Evolutionary conservation across 2,113 vertebrate genomes (phyloP), one percentile per base, ranked within the genome.

Genomic region (Prinia subflava): DNA sequence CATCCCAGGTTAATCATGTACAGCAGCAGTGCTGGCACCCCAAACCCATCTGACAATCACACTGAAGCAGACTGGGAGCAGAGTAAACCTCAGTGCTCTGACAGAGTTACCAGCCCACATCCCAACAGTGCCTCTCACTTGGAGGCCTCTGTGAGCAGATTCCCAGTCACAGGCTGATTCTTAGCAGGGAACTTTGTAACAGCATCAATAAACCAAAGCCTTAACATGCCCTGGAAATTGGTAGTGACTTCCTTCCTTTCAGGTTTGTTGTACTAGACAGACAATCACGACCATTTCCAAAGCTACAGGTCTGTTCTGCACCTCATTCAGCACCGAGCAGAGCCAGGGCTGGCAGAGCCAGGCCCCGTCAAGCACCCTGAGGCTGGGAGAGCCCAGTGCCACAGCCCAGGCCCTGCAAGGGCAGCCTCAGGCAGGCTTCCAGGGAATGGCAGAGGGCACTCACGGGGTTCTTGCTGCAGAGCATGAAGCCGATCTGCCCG

Each of bases 401-500:
- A 37, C 22, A 62, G 63, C 71, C n/a, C 13, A 2, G 12, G 41
- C 15, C 64, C 31, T 31, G 50, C 4, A 8, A 13, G 25, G 7
- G 52, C 60, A 64, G 44, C 55, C 63, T 18, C 13, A 31, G 53
- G 28, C 53, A 75, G 47, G 62, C 47, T 63, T 7, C 5, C 6
- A 30, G 30, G n/a, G 53, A 82, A 30, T 1, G 12, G 44, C 7
- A 35, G 37, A 77, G 65, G 25, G 69, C 73, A 92, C 98, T 98
- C 96, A 99, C 99, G 3, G 98, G 96, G 89, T 99, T 99, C 97
- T 99, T 99, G 98, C 99, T 99, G 98, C 99, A 99, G 53, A 99
- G 98, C 99, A 99, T 99, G 97, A 99, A 99, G 96, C 99, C 99
- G 20, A 99, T 99, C 98, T 99, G 99, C 71, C 99, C 99, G 4